These are phyloP conservation scores for Dastarcus helophoroides DNA, from an alignment of 2,888 invertebrate genomes.

Conservation along the genomic window DNA sequence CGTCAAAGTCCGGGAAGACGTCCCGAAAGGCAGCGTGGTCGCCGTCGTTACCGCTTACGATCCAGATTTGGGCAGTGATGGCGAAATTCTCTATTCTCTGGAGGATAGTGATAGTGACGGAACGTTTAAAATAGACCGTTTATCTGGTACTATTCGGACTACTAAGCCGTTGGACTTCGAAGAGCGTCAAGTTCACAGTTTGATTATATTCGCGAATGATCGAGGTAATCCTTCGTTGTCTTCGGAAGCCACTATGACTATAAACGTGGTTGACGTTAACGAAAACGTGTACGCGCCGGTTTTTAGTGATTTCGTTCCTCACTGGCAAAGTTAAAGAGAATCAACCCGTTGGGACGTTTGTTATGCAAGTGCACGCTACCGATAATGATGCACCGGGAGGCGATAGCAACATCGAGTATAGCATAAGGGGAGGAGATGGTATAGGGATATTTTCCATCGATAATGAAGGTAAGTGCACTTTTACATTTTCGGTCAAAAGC, in stretches of 20 bases:
- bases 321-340: constrained; percentile 70
- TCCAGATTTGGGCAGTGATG: constrained; percentile 74
- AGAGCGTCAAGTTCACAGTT: constrained; percentile 75
- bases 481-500: no score
- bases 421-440: constrained; percentile 79
- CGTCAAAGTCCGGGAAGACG: constrained; percentile 82
- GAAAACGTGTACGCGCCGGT: constrained; percentile 78
- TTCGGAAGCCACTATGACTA: constrained; percentile 66
- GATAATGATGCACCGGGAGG: constrained; percentile 73
- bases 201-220: constrained; percentile 77
- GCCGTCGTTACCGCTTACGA: constrained; percentile 76
- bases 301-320: constrained; percentile 71
- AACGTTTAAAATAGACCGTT: constrained; percentile 70
- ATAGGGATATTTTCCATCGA: constrained; percentile 88
- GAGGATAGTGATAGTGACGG: constrained; percentile 57
- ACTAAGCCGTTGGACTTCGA: constrained; percentile 76
- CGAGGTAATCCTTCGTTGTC: constrained; percentile 71
- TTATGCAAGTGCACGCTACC: constrained; percentile 63
- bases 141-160: constrained; percentile 79
- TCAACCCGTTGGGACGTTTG: constrained; percentile 61
- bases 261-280: constrained; percentile 89
- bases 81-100: constrained; percentile 68
- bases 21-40: constrained; percentile 77
- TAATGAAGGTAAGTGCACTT: constrained; percentile 69
- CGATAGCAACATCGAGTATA: constrained; percentile 75